phyloP scores from a whole-genome alignment of 92 coral and sea anemone genomes.

The Palythoa caribaeorum region DNA sequence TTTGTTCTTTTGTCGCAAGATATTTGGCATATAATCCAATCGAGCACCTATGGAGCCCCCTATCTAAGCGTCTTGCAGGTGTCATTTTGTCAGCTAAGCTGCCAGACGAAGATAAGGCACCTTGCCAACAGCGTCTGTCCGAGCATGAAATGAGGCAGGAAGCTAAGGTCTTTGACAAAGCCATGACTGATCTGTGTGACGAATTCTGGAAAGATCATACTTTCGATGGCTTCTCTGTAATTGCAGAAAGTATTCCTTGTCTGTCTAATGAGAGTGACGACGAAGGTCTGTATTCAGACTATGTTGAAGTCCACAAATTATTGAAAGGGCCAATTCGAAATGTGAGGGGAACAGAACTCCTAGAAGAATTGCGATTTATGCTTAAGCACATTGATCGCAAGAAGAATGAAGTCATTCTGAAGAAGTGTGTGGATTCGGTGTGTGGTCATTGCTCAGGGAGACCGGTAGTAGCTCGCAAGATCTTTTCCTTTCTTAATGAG shows the following conservation, averaged over 20 bases:
- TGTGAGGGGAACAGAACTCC: slow-evolving; percentile 8
- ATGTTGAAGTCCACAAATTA: slow-evolving; percentile 23
- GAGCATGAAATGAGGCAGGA: slow-evolving; percentile 27
- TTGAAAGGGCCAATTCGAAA: slow-evolving; percentile 41
- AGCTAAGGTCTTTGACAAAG: slow-evolving; percentile 53
- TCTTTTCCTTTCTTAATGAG: slow-evolving; percentile 37
- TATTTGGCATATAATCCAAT: slow-evolving; percentile 68
- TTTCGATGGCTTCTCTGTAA: slow-evolving; percentile 47
- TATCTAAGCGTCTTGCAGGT: slow-evolving; percentile 59
- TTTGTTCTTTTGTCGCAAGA: slow-evolving; percentile 58
- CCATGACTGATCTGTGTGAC: slow-evolving; percentile 44
- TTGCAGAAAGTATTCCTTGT: slow-evolving; percentile 31
- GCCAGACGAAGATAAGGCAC: slow-evolving; percentile 48
- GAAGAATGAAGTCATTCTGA: slow-evolving; percentile 61
- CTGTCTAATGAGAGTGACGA: slow-evolving; percentile 6
- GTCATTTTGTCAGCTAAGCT: slow-evolving; percentile 44
- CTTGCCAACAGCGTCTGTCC: slow-evolving; percentile 46
- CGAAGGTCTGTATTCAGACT: slow-evolving; percentile 40
- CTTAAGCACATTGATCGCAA: slow-evolving; percentile 55
- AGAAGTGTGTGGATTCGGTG: slow-evolving; percentile 58
- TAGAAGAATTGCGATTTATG: slow-evolving; percentile 49
- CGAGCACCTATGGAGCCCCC: slow-evolving; percentile 70
- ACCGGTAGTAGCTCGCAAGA: slow-evolving; percentile 55
- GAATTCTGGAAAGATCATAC: slow-evolving; percentile 52
- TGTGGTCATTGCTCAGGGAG: slow-evolving; percentile 57